These are phyloP conservation scores for Tichodroma muraria DNA, from an alignment of 2,113 vertebrate genomes.

Conservation along the genomic window DNA sequence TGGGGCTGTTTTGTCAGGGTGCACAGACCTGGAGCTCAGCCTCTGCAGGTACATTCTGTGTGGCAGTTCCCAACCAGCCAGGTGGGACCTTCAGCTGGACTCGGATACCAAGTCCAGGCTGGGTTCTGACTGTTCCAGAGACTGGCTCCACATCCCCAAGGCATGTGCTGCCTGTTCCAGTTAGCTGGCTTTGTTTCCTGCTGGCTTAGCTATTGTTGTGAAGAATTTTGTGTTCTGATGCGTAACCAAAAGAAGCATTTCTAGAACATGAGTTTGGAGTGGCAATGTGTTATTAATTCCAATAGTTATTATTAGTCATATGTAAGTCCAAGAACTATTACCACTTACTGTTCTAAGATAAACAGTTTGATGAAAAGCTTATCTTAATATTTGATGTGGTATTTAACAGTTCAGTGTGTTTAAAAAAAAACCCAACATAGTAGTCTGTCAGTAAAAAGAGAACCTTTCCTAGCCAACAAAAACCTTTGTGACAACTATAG, in stretches of 20 bases:
- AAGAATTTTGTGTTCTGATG: not conserved
- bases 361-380: not conserved
- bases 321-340: not conserved
- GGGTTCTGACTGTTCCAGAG: not conserved
- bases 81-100: not conserved
- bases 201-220: not conserved
- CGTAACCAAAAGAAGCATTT: not conserved
- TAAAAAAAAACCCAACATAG: not conserved
- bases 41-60: not conserved
- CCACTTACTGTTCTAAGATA: not conserved
- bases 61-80: too few relatives aligned
- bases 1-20: not conserved
- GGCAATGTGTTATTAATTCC: not conserved
- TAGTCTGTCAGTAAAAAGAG: not conserved
- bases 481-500: not conserved
- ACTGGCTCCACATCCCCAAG: not conserved
- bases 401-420: not conserved
- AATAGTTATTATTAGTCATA: not conserved
- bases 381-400: not conserved
- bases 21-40: not conserved
- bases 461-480: not conserved
- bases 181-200: not conserved
- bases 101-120: not conserved
- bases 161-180: not conserved
- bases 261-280: not conserved